A percentile compares a stretch with the other conserved stretches of the same genome.
These are phyloP conservation scores for Gopherus evgoodei DNA, from an alignment of 2,113 vertebrate genomes.

Conservation along the genomic window DNA sequence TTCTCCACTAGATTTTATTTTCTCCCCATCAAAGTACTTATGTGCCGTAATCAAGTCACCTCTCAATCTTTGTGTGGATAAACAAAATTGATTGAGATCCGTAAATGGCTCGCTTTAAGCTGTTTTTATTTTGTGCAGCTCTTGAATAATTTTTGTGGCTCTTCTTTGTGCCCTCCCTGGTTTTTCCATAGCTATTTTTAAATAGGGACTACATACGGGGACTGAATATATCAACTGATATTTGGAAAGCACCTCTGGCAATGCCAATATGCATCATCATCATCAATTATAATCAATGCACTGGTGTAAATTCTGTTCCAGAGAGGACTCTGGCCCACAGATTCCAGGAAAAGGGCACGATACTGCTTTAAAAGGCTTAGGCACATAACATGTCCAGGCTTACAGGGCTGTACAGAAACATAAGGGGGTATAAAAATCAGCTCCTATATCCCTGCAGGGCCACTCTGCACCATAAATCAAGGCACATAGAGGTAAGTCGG, in stretches of 20 bases:
- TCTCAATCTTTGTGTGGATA: neutral
- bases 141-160: neutral
- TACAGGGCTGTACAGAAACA: neutral
- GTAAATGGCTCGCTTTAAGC: neutral
- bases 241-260: neutral
- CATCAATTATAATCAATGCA: neutral
- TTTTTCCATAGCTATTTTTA: constrained; percentile 7
- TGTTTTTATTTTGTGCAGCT: neutral
- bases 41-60: neutral
- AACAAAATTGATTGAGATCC: neutral
- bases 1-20: neutral
- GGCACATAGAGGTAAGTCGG: neutral
- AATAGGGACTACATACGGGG: neutral
- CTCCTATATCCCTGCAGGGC: neutral
- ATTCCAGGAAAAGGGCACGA: neutral
- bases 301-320: accelerated
- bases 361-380: neutral
- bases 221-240: neutral
- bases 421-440: neutral
- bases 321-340: neutral
- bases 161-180: neutral
- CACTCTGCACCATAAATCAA: neutral
- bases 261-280: neutral
- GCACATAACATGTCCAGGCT: neutral
- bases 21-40: neutral